phyloP scores from a whole-genome alignment of 2,888 invertebrate species.

The Gymnoscelis rufifasciata region DNA sequence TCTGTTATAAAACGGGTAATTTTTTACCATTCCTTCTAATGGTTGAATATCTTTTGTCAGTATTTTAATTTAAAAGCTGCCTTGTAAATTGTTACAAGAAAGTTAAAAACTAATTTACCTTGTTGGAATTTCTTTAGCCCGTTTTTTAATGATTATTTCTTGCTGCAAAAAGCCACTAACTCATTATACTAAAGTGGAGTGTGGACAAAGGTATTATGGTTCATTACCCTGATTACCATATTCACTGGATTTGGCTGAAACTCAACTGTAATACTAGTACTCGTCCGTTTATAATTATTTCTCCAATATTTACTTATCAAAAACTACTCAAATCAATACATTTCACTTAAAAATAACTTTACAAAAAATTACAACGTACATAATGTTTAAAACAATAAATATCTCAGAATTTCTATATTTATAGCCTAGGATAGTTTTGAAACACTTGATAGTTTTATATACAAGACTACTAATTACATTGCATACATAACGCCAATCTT shows the following conservation, averaged over 20 bases:
- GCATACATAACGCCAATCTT: slow-evolving; percentile 32
- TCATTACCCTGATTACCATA: slow-evolving; percentile 72
- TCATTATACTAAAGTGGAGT: neutral
- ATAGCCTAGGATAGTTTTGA: slow-evolving; percentile 44
- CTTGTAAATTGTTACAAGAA: neutral
- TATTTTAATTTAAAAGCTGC: neutral
- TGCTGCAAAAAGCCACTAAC: no score
- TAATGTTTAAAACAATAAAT: slow-evolving; percentile 44
- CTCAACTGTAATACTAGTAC: slow-evolving; percentile 38
- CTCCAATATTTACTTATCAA: slow-evolving; percentile 75
- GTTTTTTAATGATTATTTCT: neutral
- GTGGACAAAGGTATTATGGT: slow-evolving; percentile 8
- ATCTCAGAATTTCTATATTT: slow-evolving; percentile 10
- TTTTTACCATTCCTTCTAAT: no score
- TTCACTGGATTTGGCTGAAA: slow-evolving; percentile 33
- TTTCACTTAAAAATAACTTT: slow-evolving; percentile 66
- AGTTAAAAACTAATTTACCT: neutral
- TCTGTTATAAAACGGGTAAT: no score
- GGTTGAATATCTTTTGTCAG: no score
- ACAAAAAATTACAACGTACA: slow-evolving; percentile 73
- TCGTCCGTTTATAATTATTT: slow-evolving; percentile 61
- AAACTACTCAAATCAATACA: slow-evolving; percentile 72
- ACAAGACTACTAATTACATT: slow-evolving; percentile 47
- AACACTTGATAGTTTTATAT: slow-evolving; percentile 53
- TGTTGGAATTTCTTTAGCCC: neutral